phyloP scores from a whole-genome alignment of 2,113 vertebrate species.

The Megalops atlanticus region DNA sequence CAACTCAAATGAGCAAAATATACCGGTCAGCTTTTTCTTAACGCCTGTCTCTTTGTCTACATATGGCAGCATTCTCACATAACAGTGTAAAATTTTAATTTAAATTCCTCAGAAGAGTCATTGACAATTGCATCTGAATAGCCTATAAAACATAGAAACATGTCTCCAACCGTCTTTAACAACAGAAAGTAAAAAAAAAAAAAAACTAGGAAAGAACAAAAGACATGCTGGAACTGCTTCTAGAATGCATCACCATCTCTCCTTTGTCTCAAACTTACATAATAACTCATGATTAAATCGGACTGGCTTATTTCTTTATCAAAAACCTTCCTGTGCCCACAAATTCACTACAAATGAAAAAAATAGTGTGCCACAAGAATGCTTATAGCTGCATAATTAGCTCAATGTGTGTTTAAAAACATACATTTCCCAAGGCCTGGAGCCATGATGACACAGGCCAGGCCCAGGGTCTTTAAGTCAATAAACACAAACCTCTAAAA shows the following conservation, averaged over 20 bases:
- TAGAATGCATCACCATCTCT: neutral
- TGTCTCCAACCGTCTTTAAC: too few species aligned
- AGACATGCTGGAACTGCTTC: neutral
- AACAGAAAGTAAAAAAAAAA: neutral
- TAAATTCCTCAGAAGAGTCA: too few species aligned
- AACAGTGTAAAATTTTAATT: neutral
- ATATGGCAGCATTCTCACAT: neutral
- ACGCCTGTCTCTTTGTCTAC: neutral
- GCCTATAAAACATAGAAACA: too few species aligned
- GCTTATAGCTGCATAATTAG: slow-evolving; percentile 27
- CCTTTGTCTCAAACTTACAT: neutral
- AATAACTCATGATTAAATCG: neutral
- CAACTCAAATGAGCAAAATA: neutral
- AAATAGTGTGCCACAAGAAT: slow-evolving; percentile 15
- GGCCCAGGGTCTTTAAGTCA: slow-evolving; percentile 21
- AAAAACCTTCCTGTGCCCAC: slow-evolving; percentile 15
- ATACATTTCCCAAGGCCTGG: slow-evolving; percentile 27
- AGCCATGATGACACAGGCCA: slow-evolving; percentile 15
- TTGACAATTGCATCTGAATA: too few species aligned
- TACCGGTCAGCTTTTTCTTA: neutral
- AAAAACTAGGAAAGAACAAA: too few species aligned
- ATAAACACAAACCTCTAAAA: slow-evolving; percentile 22
- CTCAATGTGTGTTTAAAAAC: slow-evolving; percentile 13
- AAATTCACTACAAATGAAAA: slow-evolving; percentile 26
- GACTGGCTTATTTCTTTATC: slow-evolving; percentile 11